A percentile compares a stretch with the other conserved stretches of the same genome.
Evolutionary conservation across 1,140 invertebrate genomes (phyloP).

Genomic region (Drosophila bocki): DNA sequence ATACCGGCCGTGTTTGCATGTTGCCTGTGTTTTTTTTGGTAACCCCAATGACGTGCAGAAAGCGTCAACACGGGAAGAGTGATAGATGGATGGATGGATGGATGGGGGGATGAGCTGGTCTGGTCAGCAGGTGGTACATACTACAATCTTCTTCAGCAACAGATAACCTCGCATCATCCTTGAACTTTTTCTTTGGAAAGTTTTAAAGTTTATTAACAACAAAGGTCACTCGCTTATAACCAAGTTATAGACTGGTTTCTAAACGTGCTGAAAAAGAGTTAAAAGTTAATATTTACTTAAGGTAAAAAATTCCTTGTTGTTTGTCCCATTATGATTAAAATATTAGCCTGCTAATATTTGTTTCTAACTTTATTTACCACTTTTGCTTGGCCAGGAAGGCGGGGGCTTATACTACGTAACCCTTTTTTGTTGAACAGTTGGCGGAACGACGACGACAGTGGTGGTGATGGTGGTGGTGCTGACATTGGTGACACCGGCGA

Average conservation of each 20-base stretch:
- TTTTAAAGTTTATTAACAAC: neutral
- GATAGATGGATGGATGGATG: slow-evolving; percentile 23
- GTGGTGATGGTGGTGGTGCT: slow-evolving; percentile 34
- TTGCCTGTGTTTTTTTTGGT: neutral
- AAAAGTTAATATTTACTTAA: neutral
- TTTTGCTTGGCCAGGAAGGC: neutral
- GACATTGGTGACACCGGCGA: slow-evolving; percentile 48
- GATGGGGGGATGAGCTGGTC: neutral
- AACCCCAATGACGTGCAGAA: slow-evolving; percentile 38
- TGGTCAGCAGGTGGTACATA: slow-evolving; percentile 37
- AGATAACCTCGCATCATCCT: neutral
- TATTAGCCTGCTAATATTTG: neutral
- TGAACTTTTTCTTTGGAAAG: neutral
- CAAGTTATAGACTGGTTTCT: neutral
- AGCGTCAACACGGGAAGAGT: slow-evolving; percentile 1
- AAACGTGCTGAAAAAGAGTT: neutral
- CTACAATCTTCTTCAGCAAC: neutral
- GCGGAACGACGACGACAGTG: slow-evolving; percentile 1
- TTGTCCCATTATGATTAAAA: slow-evolving; percentile 2
- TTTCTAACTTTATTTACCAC: slow-evolving; percentile 22
- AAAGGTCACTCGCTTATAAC: neutral
- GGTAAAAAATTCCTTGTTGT: neutral
- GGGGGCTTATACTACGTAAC: slow-evolving; percentile 51
- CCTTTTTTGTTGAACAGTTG: slow-evolving; percentile 62
- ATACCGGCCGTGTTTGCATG: slow-evolving; percentile 46